phyloP scores from a whole-genome alignment of 2,888 invertebrate genomes.

The Limnephilus marmoratus region DNA sequence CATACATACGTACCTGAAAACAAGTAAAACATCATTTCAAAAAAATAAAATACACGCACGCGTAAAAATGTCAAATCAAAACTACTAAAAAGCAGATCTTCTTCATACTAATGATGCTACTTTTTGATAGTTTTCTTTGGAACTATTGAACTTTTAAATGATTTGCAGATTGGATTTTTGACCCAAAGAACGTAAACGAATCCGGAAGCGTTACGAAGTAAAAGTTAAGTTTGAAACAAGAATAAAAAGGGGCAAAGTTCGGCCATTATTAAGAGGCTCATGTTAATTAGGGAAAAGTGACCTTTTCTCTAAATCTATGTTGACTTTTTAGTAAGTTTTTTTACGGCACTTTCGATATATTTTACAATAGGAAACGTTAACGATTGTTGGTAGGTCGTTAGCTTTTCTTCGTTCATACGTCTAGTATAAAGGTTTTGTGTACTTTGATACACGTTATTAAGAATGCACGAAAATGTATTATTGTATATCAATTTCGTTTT shows the following conservation, averaged over 20 bases:
- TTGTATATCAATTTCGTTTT: neutral
- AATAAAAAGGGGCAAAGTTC: slow-evolving; percentile 3
- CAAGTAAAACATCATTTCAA: neutral
- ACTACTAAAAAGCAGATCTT: neutral
- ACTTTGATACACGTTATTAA: neutral
- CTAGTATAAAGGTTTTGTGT: neutral
- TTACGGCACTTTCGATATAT: neutral
- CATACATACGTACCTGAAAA: neutral
- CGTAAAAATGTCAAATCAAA: neutral
- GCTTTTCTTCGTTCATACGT: neutral
- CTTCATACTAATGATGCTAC: neutral
- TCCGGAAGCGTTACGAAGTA: slow-evolving; percentile 22
- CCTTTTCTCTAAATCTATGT: neutral
- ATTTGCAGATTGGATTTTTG: slow-evolving; percentile 11
- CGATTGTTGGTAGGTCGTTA: neutral
- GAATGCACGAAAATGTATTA: neutral
- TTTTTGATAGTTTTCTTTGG: neutral
- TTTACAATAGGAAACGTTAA: neutral
- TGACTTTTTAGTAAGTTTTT: neutral
- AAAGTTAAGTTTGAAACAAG: slow-evolving; percentile 25
- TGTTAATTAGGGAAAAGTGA: neutral
- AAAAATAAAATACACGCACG: neutral
- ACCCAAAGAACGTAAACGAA: slow-evolving; percentile 25
- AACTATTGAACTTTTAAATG: neutral
- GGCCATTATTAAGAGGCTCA: neutral